Evolutionary conservation across 2,797 vertebrate species (phyloP).

Genomic region (Buceros bicornis): DNA sequence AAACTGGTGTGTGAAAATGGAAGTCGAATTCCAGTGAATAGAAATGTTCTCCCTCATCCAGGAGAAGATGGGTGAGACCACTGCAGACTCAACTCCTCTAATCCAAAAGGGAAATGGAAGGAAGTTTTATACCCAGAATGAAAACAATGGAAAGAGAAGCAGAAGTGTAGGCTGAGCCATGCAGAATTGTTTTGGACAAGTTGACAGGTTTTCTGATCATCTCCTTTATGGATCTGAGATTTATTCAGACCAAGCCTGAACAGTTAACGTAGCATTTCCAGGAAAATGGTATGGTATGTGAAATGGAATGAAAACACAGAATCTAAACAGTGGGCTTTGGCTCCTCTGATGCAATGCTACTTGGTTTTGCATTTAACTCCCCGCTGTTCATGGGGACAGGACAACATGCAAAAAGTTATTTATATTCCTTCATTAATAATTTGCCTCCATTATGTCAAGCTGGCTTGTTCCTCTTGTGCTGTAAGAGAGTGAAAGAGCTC

Average conservation of each 20-base stretch:
- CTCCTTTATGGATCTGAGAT: not conserved
- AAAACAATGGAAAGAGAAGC: not conserved
- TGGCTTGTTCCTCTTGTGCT: slow-evolving; percentile 4
- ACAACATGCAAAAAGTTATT: not conserved
- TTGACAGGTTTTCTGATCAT: not conserved
- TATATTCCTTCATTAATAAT: not conserved
- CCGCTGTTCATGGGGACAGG: not conserved
- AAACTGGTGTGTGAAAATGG: not conserved
- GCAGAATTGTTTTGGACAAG: not conserved
- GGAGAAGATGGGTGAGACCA: not conserved
- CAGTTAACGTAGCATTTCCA: not conserved
- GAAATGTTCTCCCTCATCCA: not conserved
- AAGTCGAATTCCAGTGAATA: not conserved
- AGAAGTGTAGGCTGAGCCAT: not conserved
- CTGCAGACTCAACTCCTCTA: not conserved
- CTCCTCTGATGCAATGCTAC: not conserved
- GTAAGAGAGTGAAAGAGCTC: not conserved
- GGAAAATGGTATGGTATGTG: not conserved
- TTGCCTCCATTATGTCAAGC: slow-evolving; percentile 10
- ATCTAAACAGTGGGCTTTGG: not conserved
- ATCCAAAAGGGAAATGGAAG: not conserved
- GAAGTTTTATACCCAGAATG: not conserved
- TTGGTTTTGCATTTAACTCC: not conserved
- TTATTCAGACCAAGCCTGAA: not conserved
- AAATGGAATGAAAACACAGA: not conserved